Evolutionary conservation across 2,888 invertebrate species (phyloP), one percentile per base, ranked within the genome.

Genomic region (Napeogenes inachia): DNA sequence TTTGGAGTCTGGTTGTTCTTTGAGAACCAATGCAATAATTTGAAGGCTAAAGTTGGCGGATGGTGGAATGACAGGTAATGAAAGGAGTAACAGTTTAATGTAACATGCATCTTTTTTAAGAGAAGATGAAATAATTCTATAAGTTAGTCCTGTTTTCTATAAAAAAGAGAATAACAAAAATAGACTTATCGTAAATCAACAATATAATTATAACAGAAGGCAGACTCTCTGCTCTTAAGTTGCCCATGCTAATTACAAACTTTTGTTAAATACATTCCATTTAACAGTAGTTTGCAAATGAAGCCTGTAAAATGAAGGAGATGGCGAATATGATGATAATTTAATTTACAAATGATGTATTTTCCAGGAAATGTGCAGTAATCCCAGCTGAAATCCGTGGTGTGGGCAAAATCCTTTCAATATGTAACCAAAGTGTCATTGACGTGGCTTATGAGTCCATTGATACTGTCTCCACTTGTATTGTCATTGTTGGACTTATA

Each of bases 401-500:
- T 4, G 87, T 97, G 0, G 91, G 94, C 61, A 94, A 94, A 81
- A 87, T 97, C 69, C 88, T 93, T 65, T 89, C 92, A 12, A 92
- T 93, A 68, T 87, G 93, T 63, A 95, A 95, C 78, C 80, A 84
- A 2, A 91, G 92, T 65, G 76, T 94, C 30, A 93, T 93, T 4
- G 91, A 92, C 54, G 85, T 92, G 59, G 89, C 96, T 0, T 94
- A 94, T 77, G 93, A 93, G 30, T 95, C 95, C 0, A 93, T 98
- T 47, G 97, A 98, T 84, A 94, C 96, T 0, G 95, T 97, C 2
- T 96, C 97, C 5, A 95, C 96, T 56, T 94, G 95, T 69, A 92
- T 97, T 60, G 96, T 98, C 73, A 97, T 98, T 68, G 91, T 96
- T 58, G 93, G 95, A n/a, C 92, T 98, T 59, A 92, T 98, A 60